Percentiles rank a stretch among this genome's conserved stretches.
phyloP scores from a whole-genome alignment of 2,888 invertebrate genomes.

The Capitulum mitella region DNA sequence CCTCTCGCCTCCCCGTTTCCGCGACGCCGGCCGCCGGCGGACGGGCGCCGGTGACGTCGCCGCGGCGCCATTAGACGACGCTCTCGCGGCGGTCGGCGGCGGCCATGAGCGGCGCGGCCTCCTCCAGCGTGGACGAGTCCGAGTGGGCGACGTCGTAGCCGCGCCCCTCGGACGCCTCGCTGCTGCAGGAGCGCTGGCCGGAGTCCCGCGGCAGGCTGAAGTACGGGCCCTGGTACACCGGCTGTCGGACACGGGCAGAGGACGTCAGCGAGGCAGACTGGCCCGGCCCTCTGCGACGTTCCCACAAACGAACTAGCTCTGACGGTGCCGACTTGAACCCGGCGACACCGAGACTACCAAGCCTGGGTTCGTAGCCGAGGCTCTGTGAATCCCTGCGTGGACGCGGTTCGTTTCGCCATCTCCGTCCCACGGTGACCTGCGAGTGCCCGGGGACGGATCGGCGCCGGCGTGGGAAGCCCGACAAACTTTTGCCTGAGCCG shows the following conservation, averaged over 20 bases:
- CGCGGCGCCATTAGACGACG: not conserved
- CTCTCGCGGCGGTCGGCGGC: slow-evolving; percentile 1
- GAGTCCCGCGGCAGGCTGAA: not conserved
- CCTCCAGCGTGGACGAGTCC: not conserved
- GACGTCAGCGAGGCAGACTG: too few relatives aligned
- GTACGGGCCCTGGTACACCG: not conserved
- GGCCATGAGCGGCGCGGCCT: slow-evolving; percentile 1
- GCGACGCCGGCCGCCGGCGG: too few relatives aligned
- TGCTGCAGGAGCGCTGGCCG: not conserved
- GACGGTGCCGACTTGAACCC: too few relatives aligned
- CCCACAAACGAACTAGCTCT: too few relatives aligned
- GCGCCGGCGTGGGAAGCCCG: not conserved
- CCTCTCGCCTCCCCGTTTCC: too few relatives aligned
- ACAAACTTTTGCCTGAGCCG: not conserved
- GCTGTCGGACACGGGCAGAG: not conserved
- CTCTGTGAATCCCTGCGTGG: too few relatives aligned
- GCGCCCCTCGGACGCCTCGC: not conserved
- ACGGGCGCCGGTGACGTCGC: not conserved
- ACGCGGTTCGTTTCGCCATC: too few relatives aligned
- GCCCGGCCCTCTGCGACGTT: too few relatives aligned
- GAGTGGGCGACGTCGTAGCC: not conserved
- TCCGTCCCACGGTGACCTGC: too few relatives aligned
- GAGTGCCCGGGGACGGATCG: too few relatives aligned
- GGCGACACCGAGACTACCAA: too few relatives aligned
- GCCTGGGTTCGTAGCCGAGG: too few relatives aligned